Conservation (phyloP, 2,113 vertebrate genomes). For the Callospermophilus lateralis region DNA sequence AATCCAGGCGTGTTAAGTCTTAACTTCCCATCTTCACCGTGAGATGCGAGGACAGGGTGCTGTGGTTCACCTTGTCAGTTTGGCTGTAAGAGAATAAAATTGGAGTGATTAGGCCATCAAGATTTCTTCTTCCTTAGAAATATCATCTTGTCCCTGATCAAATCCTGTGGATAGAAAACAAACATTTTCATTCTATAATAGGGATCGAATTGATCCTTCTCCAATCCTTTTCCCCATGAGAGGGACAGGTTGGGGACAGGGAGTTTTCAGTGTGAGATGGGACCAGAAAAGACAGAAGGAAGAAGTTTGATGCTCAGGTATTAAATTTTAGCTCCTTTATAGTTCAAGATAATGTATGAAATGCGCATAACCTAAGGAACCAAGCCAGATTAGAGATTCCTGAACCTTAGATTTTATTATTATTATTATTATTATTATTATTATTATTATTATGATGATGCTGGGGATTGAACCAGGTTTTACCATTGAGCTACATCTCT, state of each 20-base stretch:
- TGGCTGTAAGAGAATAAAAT: neutral
- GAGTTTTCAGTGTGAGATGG: fast-evolving
- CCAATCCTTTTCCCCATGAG: neutral
- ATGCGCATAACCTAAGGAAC: neutral
- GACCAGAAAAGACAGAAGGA: neutral
- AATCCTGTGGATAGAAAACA: neutral
- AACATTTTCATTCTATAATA: neutral
- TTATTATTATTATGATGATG: too few relatives aligned
- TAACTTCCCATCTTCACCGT: neutral
- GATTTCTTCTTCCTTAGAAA: neutral
- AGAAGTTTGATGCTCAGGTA: neutral
- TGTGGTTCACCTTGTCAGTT: neutral
- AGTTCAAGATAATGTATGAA: neutral
- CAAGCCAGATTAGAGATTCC: neutral
- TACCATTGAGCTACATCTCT: too few relatives aligned
- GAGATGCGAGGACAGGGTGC: neutral
- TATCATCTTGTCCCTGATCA: neutral
- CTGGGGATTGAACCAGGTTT: neutral
- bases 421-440: too few relatives aligned
- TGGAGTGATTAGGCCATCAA: neutral
- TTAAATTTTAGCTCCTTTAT: neutral
- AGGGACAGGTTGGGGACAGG: neutral
- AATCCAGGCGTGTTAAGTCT: neutral
- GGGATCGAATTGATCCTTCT: neutral
- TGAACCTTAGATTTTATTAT: neutral